phyloP scores from a whole-genome alignment of 2,888 invertebrate species.

The Penaeus monodon region DNA sequence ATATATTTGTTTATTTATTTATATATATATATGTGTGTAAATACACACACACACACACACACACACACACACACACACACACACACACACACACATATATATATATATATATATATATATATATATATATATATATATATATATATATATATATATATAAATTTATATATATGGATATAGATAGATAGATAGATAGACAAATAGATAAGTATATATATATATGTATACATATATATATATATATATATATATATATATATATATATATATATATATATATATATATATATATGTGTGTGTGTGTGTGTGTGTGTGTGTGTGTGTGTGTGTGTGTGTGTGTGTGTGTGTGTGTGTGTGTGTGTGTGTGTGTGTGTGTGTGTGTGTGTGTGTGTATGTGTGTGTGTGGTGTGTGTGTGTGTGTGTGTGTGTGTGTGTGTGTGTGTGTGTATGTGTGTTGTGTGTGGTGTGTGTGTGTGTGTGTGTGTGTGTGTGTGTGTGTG shows the following conservation, averaged over 20 bases:
- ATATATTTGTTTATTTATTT: too few relatives aligned
- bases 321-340: too few relatives aligned
- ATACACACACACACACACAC: neutral
- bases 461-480: neutral
- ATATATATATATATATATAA: neutral
- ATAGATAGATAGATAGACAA: constrained; percentile 14
- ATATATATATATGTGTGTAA: neutral
- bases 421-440: too few relatives aligned
- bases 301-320: too few relatives aligned
- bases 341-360: too few relatives aligned
- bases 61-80: neutral
- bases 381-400: too few relatives aligned
- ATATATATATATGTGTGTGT: too few relatives aligned
- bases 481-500: neutral
- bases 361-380: too few relatives aligned
- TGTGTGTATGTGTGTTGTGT: neutral
- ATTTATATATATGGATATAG: constrained; percentile 6
- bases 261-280: too few relatives aligned
- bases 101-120: neutral
- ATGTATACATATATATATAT: constrained; percentile 24
- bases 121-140: neutral
- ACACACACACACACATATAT: neutral
- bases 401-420: too few relatives aligned
- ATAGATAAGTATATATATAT: constrained; percentile 25
- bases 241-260: too few relatives aligned